A percentile compares a stretch with the other conserved stretches of the same genome.
These are phyloP conservation scores for Deilephila porcellus DNA, from an alignment of 2,888 invertebrate genomes.

Conservation along the genomic window DNA sequence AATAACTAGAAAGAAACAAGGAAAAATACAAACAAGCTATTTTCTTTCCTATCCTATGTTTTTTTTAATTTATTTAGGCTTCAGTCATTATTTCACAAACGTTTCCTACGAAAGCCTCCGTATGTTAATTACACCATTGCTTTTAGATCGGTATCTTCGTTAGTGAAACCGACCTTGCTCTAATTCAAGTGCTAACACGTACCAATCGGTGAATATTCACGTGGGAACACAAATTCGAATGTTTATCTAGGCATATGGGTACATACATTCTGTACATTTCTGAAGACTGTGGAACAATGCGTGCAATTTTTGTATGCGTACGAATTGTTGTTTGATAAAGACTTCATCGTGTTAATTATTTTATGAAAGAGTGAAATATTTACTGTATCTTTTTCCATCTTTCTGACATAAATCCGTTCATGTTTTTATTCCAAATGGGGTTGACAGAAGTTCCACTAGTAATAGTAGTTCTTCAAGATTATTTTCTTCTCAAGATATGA, in stretches of 20 bases:
- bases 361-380: neutral
- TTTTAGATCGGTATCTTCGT: neutral
- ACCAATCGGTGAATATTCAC: neutral
- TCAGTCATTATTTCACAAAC: too few relatives aligned
- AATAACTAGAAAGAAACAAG: neutral
- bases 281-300: neutral
- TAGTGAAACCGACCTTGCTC: conserved; percentile 13
- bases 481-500: too few relatives aligned
- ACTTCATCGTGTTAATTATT: neutral
- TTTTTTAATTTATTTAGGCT: too few relatives aligned
- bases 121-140: neutral
- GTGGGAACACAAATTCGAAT: conserved; percentile 19
- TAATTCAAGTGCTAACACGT: neutral
- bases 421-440: neutral
- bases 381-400: neutral
- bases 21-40: neutral
- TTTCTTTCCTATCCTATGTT: too few relatives aligned
- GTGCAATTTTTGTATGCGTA: neutral
- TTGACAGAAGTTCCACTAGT: neutral
- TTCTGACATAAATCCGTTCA: neutral
- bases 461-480: too few relatives aligned
- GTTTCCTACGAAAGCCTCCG: neutral
- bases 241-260: conserved; percentile 2
- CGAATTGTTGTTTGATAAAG: neutral
- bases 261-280: neutral